Evolutionary conservation across 1,140 invertebrate genomes (phyloP), one percentile per base, ranked within the genome.

Genomic region (Sipha flava): DNA sequence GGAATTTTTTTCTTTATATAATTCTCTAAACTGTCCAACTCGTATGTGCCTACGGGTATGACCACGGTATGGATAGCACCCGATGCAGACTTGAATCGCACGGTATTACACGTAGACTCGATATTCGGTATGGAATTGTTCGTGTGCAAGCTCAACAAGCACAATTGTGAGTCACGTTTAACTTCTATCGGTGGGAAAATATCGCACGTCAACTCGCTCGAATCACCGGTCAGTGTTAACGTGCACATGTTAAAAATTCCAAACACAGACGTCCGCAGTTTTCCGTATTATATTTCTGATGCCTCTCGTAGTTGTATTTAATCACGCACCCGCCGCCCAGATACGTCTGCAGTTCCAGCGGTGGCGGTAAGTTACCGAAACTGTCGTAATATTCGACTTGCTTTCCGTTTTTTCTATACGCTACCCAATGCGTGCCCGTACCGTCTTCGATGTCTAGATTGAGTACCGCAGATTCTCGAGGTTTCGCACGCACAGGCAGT

Each of bases 281-380:
- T n/a, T 62, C 77, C 2, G 81, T 81, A 47, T 83, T 26, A 72
- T 79, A 82, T 3, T 82, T 52, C 81, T 83, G 82, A 81, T 82
- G 81, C 49, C 64, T 34, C 3, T 81, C 14, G 37, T 82, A 79
- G 81, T 84, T 84, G 29, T 83, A 85, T 12, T 81, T 81, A 7
- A 84, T 66, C 62, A 54, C 59, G 70, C 77, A 79, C 66, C 37
- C 52, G 34, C 37, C 52, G 34, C 59, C 31, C 16, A 84, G 70
- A 82, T 85, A 85, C n/a, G 81, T 77, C 16, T 84, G 43, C 1
- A 84, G 26, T 57, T 85, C 82, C 43, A 10, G 0, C 0, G 83
- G 83, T 16, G 83, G 83, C 79, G 80, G 80, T 10, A 84, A 80
- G 81, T 85, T 83, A 21, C 83, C 83, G 81, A 83, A 85, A 80